Conservation (phyloP, 1,140 invertebrate species). For the Acromyrmex heyeri region DNA sequence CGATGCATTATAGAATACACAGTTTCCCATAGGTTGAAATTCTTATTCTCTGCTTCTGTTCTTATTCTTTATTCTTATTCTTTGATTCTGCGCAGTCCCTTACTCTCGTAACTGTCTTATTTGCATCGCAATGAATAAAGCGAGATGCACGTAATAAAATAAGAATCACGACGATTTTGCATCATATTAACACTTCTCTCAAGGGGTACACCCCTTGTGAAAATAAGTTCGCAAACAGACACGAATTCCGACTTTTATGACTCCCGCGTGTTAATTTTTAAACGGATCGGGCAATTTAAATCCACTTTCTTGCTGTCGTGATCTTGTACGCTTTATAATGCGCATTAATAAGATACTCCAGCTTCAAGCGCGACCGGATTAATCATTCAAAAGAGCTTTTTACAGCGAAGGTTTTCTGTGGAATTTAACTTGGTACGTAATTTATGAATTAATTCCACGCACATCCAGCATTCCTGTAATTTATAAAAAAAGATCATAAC, state of each 20-base stretch:
- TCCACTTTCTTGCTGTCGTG: conserved; percentile 16
- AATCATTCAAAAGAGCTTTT: conserved; percentile 50
- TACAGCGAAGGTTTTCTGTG: conserved; percentile 15
- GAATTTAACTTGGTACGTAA: conserved; percentile 18
- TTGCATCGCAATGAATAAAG: conserved; percentile 7
- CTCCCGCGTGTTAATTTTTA: conserved; percentile 37
- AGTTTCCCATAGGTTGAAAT: too few species aligned
- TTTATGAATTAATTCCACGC: conserved; percentile 51
- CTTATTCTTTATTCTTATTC: too few species aligned
- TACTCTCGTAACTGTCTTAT: neutral
- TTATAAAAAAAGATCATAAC: conserved; percentile 20
- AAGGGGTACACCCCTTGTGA: neutral
- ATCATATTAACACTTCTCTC: neutral
- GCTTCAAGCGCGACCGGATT: conserved; percentile 38
- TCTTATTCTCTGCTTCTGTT: too few species aligned
- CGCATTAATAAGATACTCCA: conserved; percentile 46
- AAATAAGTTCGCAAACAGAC: conserved; percentile 22
- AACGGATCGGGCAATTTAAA: conserved; percentile 25
- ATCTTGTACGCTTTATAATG: conserved; percentile 13
- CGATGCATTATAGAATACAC: too few species aligned
- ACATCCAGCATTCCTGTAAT: conserved; percentile 16
- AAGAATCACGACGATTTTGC: conserved; percentile 10
- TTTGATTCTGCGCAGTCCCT: too few species aligned
- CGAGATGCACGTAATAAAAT: neutral
- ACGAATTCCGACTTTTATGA: conserved; percentile 27